These are phyloP conservation scores for Pseudoips prasinana DNA, from an alignment of 2,888 invertebrate genomes.

Conservation along the genomic window DNA sequence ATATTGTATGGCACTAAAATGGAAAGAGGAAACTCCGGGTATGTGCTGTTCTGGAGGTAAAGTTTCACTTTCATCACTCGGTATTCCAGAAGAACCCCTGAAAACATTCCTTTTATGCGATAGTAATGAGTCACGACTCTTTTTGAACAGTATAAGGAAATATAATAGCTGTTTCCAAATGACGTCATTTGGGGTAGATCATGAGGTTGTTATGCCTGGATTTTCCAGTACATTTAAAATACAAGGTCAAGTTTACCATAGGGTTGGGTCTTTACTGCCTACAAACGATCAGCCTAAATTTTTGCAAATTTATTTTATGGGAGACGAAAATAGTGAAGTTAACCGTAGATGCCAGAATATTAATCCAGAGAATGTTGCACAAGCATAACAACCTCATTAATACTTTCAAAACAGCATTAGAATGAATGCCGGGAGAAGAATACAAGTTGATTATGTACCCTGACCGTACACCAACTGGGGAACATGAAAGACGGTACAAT, in stretches of 20 bases:
- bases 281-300: conserved; percentile 30
- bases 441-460: conserved; percentile 36
- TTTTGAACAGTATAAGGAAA: conserved; percentile 18
- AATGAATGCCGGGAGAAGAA: conserved; percentile 30
- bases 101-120: conserved; percentile 16
- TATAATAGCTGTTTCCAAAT: conserved; percentile 30
- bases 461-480: conserved; percentile 31
- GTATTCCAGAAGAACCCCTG: conserved; percentile 18
- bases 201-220: conserved; percentile 22
- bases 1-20: too few relatives aligned
- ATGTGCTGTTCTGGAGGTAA: conserved; percentile 31
- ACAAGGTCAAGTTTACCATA: conserved; percentile 41
- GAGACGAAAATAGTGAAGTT: conserved; percentile 28
- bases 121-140: conserved; percentile 11
- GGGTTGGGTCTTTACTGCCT: conserved; percentile 29
- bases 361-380: conserved; percentile 33
- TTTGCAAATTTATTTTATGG: conserved; percentile 38
- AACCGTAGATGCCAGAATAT: conserved; percentile 28
- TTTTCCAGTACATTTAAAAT: conserved; percentile 33
- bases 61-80: conserved; percentile 14
- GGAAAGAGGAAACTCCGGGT: conserved; percentile 22
- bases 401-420: conserved; percentile 37
- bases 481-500: conserved; percentile 38
- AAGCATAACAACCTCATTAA: conserved; percentile 30
- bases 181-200: conserved; percentile 33